Conservation (phyloP, 2,888 invertebrate species). For the Sialis lutaria region DNA sequence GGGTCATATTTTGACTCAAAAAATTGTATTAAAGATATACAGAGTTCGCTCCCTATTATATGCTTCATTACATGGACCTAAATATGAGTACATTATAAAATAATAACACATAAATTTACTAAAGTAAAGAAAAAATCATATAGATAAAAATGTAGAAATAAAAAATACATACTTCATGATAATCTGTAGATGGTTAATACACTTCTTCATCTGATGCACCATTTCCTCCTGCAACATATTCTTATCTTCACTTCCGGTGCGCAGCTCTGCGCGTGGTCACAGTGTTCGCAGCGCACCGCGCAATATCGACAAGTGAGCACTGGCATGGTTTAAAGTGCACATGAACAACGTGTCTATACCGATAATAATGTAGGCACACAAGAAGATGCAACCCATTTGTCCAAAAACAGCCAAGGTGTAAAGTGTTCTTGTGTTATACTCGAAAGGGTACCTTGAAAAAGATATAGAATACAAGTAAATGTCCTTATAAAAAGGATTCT, state of each 20-base stretch:
- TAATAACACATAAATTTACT: no score
- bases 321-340: slow-evolving; percentile 21
- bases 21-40: no score
- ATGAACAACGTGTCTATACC: slow-evolving; percentile 20
- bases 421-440: slow-evolving; percentile 14
- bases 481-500: no score
- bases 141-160: no score
- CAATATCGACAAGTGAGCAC: slow-evolving; percentile 17
- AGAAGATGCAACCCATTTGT: slow-evolving; percentile 19
- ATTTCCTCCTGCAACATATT: slow-evolving; percentile 11
- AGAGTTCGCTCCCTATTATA: no score
- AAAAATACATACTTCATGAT: slow-evolving; percentile 14
- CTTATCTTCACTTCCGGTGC: slow-evolving; percentile 3
- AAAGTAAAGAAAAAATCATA: no score
- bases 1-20: no score
- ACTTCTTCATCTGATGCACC: slow-evolving; percentile 17
- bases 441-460: slow-evolving; percentile 17
- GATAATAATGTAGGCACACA: slow-evolving; percentile 18
- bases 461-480: no score
- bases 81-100: no score
- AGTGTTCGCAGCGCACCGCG: slow-evolving; percentile 20
- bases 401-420: slow-evolving; percentile 19
- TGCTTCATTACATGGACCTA: no score
- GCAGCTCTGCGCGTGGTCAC: slow-evolving; percentile 11
- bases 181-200: slow-evolving; percentile 18